Base-by-base conservation (phyloP, 2,888 invertebrate genomes). In the Cryptocephalus moraei region DNA sequence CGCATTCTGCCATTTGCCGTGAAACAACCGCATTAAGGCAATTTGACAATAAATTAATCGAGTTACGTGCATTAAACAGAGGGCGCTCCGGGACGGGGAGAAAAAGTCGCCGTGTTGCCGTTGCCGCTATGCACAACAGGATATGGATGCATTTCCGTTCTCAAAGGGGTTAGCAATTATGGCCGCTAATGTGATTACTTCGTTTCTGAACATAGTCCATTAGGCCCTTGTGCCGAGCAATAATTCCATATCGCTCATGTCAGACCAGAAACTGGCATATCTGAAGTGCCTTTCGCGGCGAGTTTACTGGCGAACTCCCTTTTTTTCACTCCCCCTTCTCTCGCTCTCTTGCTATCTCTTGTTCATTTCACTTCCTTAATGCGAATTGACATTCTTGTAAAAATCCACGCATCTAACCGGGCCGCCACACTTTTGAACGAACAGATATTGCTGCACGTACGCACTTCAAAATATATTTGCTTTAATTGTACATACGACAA, bases 131-230 rank as follows among this genome's bases (percentile, higher is more conserved):
- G 65, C 65, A 66, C 68, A 70, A 69, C 79, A 78, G 80, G 80
- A 80, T 80, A 80, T 80, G 77, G 80, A 76, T 78, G 77, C 77
- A 80, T 80, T 80, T 80, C 80, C 80, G 78, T 75, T 72, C 71
- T 75, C 74, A 73, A 75, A 74, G 73, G 75, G 73, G 73, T 72
- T 70, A 71, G 75, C 75, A 77, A 80, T 80, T 79, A 79, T 69
- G 77, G 75, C 74, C 73, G 74, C 69, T 79, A 79, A 80, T 79
- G 73, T 74, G 75, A 78, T 80, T 79, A 79, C 73, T 71, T 70
- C 69, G 70, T 73, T 70, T 70, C 71, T 70, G 69, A 69, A 67
- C 68, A 65, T 62, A 69, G 67, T 69, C 70, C 70, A 70, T 70
- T 70, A 70, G 69, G 65, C 63, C 63, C 67, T 66, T 67, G 68